phyloP scores from a whole-genome alignment of 2,797 vertebrate species.

The Parambassis ranga region DNA sequence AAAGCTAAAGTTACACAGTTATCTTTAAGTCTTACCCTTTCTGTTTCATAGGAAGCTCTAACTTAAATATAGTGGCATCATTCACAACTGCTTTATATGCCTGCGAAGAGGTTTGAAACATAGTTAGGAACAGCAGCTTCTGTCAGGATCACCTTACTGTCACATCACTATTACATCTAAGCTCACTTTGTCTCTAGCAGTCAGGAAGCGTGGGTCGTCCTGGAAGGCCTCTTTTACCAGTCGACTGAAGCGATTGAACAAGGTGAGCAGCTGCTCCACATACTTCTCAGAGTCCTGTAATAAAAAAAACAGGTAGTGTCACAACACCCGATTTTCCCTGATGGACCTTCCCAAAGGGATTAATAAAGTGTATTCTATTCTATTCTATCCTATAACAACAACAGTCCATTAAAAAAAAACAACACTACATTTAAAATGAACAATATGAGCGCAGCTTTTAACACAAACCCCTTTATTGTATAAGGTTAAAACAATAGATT shows the following conservation, averaged over 20 bases:
- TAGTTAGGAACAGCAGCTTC: not conserved
- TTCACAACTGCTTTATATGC: slow-evolving; percentile 99
- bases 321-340: no score
- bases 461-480: no score
- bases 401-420: no score
- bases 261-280: slow-evolving; percentile 95
- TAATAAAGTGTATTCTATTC: no score
- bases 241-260: slow-evolving; percentile 99
- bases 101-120: slow-evolving; percentile 65
- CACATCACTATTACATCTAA: not conserved
- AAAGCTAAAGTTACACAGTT: no score
- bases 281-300: slow-evolving; percentile 98
- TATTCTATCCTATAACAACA: no score
- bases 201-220: slow-evolving; percentile 97
- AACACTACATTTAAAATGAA: no score
- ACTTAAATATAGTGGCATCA: slow-evolving; percentile 99
- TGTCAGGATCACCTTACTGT: fast-evolving
- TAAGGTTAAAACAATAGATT: no score
- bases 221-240: slow-evolving; percentile 99
- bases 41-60: slow-evolving; percentile 98
- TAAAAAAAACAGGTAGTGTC: slow-evolving; percentile 30
- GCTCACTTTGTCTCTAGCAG: slow-evolving; percentile 96
- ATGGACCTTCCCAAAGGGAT: no score
- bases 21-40: slow-evolving; percentile 89
- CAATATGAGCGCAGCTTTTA: no score